phyloP scores from a whole-genome alignment of 2,797 vertebrate species.

The Knipowitschia caucasica region DNA sequence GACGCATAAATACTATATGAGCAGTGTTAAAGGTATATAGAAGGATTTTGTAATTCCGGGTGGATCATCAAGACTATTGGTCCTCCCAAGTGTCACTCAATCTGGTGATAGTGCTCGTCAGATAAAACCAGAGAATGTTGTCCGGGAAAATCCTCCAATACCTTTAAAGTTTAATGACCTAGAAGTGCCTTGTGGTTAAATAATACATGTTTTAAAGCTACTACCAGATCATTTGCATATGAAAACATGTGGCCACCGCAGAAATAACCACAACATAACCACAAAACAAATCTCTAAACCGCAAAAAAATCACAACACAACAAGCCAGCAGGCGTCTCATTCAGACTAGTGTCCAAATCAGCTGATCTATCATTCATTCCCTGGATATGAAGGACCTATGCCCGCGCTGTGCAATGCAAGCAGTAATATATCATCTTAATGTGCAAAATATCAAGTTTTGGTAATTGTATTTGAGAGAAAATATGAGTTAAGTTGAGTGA shows the following conservation, averaged over 20 bases:
- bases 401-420: not conserved
- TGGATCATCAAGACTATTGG: no score
- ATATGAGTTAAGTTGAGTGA: conserved; percentile 56
- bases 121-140: no score
- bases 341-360: conserved; percentile 5
- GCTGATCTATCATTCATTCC: conserved; percentile 1
- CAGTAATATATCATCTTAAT: not conserved
- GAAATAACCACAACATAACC: not conserved
- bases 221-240: conserved; percentile 9
- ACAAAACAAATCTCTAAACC: no score
- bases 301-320: not conserved
- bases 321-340: not conserved
- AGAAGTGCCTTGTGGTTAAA: not conserved
- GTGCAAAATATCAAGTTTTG: not conserved
- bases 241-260: not conserved
- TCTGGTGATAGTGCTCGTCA: no score
- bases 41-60: no score
- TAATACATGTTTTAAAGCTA: not conserved
- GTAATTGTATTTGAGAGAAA: not conserved
- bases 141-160: no score
- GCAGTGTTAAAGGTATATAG: no score
- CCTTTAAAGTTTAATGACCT: not conserved
- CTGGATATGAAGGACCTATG: conserved; percentile 4
- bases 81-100: no score
- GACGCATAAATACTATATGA: no score